Conservation (phyloP, 1,140 invertebrate species). For the Centruroides sculpturatus region DNA sequence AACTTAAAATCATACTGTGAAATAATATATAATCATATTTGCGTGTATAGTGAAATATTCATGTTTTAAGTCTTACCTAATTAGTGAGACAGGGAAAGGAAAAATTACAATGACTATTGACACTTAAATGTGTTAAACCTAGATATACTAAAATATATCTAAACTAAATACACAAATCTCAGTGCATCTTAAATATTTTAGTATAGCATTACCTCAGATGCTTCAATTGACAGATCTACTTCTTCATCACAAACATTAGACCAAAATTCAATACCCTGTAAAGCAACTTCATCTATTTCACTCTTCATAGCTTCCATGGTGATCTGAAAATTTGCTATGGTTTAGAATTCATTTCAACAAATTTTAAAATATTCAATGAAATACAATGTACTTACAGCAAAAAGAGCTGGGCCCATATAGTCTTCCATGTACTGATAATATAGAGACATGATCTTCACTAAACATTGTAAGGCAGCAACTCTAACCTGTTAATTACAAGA, state of each 20-base stretch:
- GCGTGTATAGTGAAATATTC: too few species aligned
- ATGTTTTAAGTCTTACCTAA: too few species aligned
- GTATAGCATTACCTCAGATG: conserved; percentile 47
- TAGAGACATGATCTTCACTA: conserved; percentile 97
- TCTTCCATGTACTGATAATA: conserved; percentile 99
- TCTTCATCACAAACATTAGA: conserved; percentile 99
- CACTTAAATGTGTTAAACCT: neutral
- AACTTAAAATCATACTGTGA: too few species aligned
- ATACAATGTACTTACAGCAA: conserved; percentile 50
- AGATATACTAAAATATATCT: neutral
- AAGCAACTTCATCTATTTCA: conserved; percentile 82
- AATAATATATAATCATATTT: too few species aligned
- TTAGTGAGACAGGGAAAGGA: too few species aligned
- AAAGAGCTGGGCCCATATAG: conserved; percentile 96
- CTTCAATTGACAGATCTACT: conserved; percentile 89
- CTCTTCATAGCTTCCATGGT: conserved; percentile 98
- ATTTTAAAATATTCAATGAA: neutral
- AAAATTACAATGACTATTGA: too few species aligned
- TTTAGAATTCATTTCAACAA: neutral
- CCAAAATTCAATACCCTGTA: conserved; percentile 99
- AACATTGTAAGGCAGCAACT: conserved; percentile 91
- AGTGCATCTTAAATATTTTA: neutral
- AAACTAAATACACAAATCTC: conserved; percentile 9
- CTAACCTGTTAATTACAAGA: conserved; percentile 27
- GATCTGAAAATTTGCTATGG: conserved; percentile 42